Conservation (phyloP, 2,888 invertebrate genomes). For the Apodemia zela region DNA sequence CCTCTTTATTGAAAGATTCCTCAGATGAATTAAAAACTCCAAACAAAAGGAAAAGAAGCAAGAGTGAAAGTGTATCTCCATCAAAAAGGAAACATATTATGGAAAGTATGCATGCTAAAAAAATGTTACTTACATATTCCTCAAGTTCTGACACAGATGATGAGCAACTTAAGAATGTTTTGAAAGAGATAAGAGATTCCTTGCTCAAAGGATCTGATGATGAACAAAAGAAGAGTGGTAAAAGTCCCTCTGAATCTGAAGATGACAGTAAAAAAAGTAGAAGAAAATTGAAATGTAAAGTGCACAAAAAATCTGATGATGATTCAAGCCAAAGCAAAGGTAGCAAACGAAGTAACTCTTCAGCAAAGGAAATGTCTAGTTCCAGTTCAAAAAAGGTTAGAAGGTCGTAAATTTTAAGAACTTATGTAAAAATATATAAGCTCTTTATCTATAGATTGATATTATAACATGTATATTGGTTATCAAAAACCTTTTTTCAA, state of each 20-base stretch:
- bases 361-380: slow-evolving; percentile 41
- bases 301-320: slow-evolving; percentile 22
- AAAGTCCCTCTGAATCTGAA: slow-evolving; percentile 40
- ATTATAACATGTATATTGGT: not conserved
- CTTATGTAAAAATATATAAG: not conserved
- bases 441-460: not conserved
- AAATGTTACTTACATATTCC: slow-evolving; percentile 53
- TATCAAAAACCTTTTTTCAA: not conserved
- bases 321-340: slow-evolving; percentile 13
- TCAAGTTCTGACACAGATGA: slow-evolving; percentile 66
- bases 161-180: slow-evolving; percentile 44
- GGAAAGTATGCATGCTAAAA: slow-evolving; percentile 60
- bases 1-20: slow-evolving; percentile 37
- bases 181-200: slow-evolving; percentile 48
- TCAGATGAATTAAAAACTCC: slow-evolving; percentile 38
- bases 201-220: slow-evolving; percentile 47
- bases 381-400: slow-evolving; percentile 64
- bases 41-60: slow-evolving; percentile 33
- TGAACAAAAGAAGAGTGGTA: slow-evolving; percentile 23
- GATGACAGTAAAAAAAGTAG: slow-evolving; percentile 26
- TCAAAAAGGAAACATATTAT: slow-evolving; percentile 50
- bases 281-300: slow-evolving; percentile 3
- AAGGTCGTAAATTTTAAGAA: slow-evolving; percentile 32
- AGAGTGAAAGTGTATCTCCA: slow-evolving; percentile 35
- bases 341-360: slow-evolving; percentile 22